Conservation (phyloP, 30 jellyfish, hydroid and myxozoan species). For the Haliclystus octoradiatus region DNA sequence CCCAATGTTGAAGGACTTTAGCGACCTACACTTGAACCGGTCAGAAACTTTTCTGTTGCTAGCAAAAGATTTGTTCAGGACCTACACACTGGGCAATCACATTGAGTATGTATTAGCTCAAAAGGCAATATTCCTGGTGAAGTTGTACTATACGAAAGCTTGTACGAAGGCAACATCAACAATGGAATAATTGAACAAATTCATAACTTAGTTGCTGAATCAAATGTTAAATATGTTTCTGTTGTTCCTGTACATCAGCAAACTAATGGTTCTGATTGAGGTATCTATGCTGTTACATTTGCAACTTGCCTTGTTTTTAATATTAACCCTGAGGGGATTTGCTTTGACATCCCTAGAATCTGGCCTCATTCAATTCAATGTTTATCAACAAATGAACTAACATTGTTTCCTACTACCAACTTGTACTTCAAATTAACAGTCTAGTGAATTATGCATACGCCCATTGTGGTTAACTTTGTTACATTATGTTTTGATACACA, state of each 20-base stretch:
- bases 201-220: conserved; percentile 20
- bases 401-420: conserved; percentile 8
- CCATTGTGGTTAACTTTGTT: too few species aligned
- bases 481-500: too few species aligned
- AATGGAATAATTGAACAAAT: conserved; percentile 19
- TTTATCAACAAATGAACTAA: background rate
- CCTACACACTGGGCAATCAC: conserved; percentile 26
- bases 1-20: conserved; percentile 34
- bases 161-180: too few species aligned
- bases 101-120: conserved; percentile 20
- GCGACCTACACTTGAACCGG: conserved; percentile 45
- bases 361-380: conserved; percentile 6
- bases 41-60: conserved; percentile 18
- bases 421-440: too few species aligned
- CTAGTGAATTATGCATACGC: too few species aligned
- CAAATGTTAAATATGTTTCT: conserved; percentile 7
- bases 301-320: too few species aligned
- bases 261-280: conserved; percentile 26
- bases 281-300: conserved; percentile 30
- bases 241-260: conserved; percentile 19
- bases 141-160: conserved; percentile 5
- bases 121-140: conserved; percentile 3
- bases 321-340: conserved; percentile 5
- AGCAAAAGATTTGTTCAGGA: conserved; percentile 17
- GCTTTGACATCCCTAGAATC: conserved; percentile 18